Conservation (phyloP, 2,113 vertebrate species). For the Crotalus horridus region DNA sequence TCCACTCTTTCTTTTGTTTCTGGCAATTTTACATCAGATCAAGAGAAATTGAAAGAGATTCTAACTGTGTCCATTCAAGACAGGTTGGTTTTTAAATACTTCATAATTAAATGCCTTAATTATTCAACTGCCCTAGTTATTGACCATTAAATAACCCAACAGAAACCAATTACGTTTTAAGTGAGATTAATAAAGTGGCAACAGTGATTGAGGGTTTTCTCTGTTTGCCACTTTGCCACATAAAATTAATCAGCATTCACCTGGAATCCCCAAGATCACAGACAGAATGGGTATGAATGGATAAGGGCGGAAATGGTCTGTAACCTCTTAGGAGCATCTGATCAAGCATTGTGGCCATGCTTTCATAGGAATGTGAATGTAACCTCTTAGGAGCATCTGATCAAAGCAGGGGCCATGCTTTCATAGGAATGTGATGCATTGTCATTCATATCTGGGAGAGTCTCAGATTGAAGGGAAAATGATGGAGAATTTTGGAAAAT, state of each 20-base stretch:
- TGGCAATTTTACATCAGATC: slow-evolving; percentile 47
- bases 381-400: not conserved
- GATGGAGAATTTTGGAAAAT: not conserved
- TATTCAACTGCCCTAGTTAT: slow-evolving; percentile 19
- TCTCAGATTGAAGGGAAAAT: not conserved
- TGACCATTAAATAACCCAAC: slow-evolving; percentile 43
- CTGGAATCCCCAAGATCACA: not conserved
- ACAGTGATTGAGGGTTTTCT: slow-evolving; percentile 8
- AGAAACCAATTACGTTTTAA: slow-evolving; percentile 46
- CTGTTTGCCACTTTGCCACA: not conserved
- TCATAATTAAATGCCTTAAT: slow-evolving; percentile 44
- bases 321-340: not conserved
- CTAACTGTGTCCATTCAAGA: slow-evolving; percentile 44
- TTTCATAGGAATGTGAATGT: not conserved
- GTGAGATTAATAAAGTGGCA: slow-evolving; percentile 34
- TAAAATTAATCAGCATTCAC: not conserved
- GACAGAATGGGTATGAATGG: not conserved
- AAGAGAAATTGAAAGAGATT: slow-evolving; percentile 48
- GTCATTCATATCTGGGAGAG: not conserved
- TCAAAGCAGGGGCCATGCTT: not conserved
- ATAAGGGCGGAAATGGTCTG: not conserved
- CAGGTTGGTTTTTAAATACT: slow-evolving; percentile 25
- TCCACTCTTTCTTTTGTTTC: slow-evolving; percentile 23
- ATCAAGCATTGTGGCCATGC: not conserved
- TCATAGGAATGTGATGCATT: not conserved